These are phyloP conservation scores for Leptocoma aspasia DNA, from an alignment of 2,113 vertebrate species.

Conservation along the genomic window DNA sequence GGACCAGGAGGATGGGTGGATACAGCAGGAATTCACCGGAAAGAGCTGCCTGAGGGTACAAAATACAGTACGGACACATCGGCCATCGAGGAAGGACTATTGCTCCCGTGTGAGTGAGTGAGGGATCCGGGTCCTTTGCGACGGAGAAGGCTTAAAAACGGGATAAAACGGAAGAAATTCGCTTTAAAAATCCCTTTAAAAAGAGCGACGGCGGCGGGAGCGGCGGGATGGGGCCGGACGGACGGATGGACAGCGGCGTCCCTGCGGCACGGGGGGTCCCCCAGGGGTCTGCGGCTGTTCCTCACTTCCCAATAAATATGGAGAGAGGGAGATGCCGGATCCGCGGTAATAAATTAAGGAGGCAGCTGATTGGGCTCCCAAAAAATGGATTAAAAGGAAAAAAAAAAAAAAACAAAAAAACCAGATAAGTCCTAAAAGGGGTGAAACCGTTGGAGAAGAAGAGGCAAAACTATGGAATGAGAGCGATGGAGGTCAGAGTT, in stretches of 20 bases:
- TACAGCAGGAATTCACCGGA: slow-evolving; percentile 82
- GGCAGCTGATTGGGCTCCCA: slow-evolving; percentile 75
- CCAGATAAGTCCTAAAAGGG: slow-evolving; percentile 46
- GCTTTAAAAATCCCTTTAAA: slow-evolving; percentile 71
- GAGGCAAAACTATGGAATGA: slow-evolving; percentile 73
- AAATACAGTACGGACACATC: slow-evolving; percentile 80
- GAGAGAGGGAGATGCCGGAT: slow-evolving; percentile 77
- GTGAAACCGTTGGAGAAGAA: slow-evolving; percentile 60
- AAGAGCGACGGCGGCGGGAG: slow-evolving; percentile 54
- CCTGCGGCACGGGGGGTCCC: not conserved
- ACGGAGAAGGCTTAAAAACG: slow-evolving; percentile 69
- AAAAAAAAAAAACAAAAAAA: no score
- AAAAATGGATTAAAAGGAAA: not conserved
- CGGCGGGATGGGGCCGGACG: slow-evolving; percentile 20
- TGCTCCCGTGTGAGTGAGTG: slow-evolving; percentile 76
- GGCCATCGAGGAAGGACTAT: slow-evolving; percentile 77
- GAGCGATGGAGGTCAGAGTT: slow-evolving; percentile 55
- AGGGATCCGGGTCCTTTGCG: slow-evolving; percentile 71
- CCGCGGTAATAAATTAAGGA: slow-evolving; percentile 86
- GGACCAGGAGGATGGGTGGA: slow-evolving; percentile 60
- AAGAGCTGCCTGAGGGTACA: slow-evolving; percentile 83
- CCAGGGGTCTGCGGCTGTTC: not conserved
- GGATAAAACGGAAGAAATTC: not conserved
- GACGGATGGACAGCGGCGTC: not conserved
- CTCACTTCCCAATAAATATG: slow-evolving; percentile 68